Evolutionary conservation across 2,797 vertebrate genomes (phyloP).

Genomic region (Lutjanus campechanus): DNA sequence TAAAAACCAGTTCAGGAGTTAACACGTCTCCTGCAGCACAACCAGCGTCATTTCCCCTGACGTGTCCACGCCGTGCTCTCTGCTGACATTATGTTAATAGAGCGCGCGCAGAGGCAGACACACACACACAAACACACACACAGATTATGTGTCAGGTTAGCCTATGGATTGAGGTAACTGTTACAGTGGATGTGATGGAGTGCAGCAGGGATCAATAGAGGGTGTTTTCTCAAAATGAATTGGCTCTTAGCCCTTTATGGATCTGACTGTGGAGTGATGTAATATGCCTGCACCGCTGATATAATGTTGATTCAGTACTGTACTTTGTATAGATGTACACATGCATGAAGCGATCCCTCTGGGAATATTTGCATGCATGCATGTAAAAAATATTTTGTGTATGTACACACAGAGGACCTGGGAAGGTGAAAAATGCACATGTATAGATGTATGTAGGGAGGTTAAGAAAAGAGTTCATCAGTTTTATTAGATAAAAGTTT

Average conservation of each 20-base stretch:
- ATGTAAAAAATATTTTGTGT: neutral
- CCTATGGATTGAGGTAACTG: constrained; percentile 78
- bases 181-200: constrained; percentile 82
- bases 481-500: neutral
- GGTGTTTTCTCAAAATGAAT: constrained; percentile 85
- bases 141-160: constrained; percentile 77
- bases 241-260: constrained; percentile 84
- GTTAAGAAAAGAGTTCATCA: neutral
- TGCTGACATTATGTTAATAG: constrained; percentile 64
- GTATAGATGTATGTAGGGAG: too few relatives aligned
- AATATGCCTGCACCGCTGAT: constrained; percentile 67
- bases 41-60: neutral
- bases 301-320: constrained; percentile 77
- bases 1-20: constrained; percentile 35
- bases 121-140: constrained; percentile 46
- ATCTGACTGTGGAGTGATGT: constrained; percentile 79
- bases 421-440: neutral
- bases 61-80: constrained; percentile 28
- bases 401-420: neutral
- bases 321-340: constrained; percentile 47
- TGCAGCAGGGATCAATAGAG: constrained; percentile 80
- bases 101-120: constrained; percentile 23
- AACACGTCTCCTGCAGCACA: constrained; percentile 23
- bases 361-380: constrained; percentile 2
- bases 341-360: constrained; percentile 30